A percentile compares a stretch with the other conserved stretches of the same genome.
Evolutionary conservation across 2,888 invertebrate genomes (phyloP).

Genomic region (Mythimna loreyi): DNA sequence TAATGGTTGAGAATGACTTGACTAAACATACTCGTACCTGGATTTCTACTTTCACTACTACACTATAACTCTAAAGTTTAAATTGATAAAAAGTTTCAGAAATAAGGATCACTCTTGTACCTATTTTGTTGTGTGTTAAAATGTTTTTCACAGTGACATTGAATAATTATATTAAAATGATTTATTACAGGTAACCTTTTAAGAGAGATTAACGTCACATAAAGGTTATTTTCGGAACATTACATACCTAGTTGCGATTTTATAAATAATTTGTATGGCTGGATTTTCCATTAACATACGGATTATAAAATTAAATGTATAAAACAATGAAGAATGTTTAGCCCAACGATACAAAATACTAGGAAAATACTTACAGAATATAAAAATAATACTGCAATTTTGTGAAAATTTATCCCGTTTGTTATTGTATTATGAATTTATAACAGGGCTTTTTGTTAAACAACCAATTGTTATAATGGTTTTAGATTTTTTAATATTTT

Average conservation of each 20-base stretch:
- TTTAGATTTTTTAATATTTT: background rate
- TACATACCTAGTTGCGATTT: slow-evolving; percentile 3
- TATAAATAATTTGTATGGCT: slow-evolving; percentile 9
- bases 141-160: background rate
- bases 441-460: background rate
- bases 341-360: slow-evolving; percentile 11
- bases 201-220: background rate
- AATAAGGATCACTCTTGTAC: no score
- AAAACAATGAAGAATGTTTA: slow-evolving; percentile 24
- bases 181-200: background rate
- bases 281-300: slow-evolving; percentile 22
- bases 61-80: no score
- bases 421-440: slow-evolving; percentile 2
- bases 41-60: no score
- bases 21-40: no score
- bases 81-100: no score
- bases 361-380: slow-evolving; percentile 26
- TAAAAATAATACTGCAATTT: slow-evolving; percentile 24
- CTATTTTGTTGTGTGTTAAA: no score
- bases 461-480: background rate
- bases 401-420: background rate
- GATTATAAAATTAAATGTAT: slow-evolving; percentile 1
- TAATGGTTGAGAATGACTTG: background rate
- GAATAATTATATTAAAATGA: background rate
- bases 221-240: slow-evolving; percentile 14